phyloP scores from a whole-genome alignment of 2,888 invertebrate species.

The Chloroclystis v-ata region DNA sequence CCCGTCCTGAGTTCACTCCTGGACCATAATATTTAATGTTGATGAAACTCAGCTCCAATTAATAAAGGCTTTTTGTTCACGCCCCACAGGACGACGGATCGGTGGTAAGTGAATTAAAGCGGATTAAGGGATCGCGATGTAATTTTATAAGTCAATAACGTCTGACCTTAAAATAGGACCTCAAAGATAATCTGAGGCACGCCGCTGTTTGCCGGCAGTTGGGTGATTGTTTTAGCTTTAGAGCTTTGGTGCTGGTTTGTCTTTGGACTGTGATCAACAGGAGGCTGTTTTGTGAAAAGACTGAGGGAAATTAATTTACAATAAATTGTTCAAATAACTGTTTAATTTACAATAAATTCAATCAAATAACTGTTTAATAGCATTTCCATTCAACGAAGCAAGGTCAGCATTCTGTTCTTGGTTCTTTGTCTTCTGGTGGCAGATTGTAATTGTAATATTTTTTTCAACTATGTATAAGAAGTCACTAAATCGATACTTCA shows the following conservation, averaged over 20 bases:
- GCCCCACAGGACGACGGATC: conserved; percentile 74
- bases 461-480: too few species aligned
- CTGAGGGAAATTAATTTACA: too few species aligned
- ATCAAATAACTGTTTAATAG: too few species aligned
- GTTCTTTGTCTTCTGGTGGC: too few species aligned
- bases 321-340: too few species aligned
- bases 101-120: conserved; percentile 62
- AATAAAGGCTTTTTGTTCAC: conserved; percentile 59
- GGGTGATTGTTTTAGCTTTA: neutral
- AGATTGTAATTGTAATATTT: too few species aligned
- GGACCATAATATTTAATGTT: conserved; percentile 28
- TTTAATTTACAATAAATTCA: too few species aligned
- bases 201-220: conserved; percentile 14
- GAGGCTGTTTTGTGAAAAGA: too few species aligned
- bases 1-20: conserved; percentile 7
- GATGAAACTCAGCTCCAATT: conserved; percentile 30
- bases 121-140: conserved; percentile 13
- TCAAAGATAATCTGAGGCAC: neutral
- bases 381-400: too few species aligned
- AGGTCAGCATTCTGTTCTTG: too few species aligned
- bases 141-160: conserved; percentile 15
- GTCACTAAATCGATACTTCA: too few species aligned
- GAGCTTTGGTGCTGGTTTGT: neutral
- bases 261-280: too few species aligned
- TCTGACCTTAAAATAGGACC: conserved; percentile 4